Evolutionary conservation across 2,888 invertebrate genomes (phyloP).

Genomic region (Diachrysia chrysitis): DNA sequence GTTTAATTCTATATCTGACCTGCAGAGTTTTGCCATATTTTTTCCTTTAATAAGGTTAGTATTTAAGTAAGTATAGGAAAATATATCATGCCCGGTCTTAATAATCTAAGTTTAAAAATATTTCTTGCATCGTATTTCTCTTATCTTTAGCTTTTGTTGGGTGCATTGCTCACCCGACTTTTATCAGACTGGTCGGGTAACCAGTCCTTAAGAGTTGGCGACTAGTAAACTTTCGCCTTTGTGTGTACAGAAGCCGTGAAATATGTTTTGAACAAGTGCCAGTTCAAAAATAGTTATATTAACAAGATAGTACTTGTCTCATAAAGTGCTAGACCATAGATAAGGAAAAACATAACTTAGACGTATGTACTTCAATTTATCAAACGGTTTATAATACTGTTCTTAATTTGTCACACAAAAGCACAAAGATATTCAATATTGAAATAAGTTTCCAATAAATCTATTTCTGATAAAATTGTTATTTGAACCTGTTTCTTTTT

Average conservation of each 20-base stretch:
- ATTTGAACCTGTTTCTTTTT: too few relatives aligned
- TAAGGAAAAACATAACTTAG: background rate
- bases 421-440: too few relatives aligned
- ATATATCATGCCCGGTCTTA: background rate
- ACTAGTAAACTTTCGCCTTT: constrained; percentile 32
- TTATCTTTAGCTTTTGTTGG: background rate
- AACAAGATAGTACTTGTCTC: constrained; percentile 22
- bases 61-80: too few relatives aligned
- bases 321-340: constrained; percentile 11
- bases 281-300: constrained; percentile 45
- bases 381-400: too few relatives aligned
- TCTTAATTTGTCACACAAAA: too few relatives aligned
- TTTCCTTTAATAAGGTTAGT: too few relatives aligned
- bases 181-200: background rate
- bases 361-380: background rate
- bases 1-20: too few relatives aligned
- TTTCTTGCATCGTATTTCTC: background rate
- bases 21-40: too few relatives aligned
- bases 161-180: background rate
- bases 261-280: constrained; percentile 51
- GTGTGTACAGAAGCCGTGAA: constrained; percentile 33
- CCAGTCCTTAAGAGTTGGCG: constrained; percentile 25
- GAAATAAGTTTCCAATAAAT: too few relatives aligned
- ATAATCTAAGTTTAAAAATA: background rate
- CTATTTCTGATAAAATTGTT: too few relatives aligned